Conservation (phyloP, 2,888 invertebrate species). For the Drosophila histrio region DNA sequence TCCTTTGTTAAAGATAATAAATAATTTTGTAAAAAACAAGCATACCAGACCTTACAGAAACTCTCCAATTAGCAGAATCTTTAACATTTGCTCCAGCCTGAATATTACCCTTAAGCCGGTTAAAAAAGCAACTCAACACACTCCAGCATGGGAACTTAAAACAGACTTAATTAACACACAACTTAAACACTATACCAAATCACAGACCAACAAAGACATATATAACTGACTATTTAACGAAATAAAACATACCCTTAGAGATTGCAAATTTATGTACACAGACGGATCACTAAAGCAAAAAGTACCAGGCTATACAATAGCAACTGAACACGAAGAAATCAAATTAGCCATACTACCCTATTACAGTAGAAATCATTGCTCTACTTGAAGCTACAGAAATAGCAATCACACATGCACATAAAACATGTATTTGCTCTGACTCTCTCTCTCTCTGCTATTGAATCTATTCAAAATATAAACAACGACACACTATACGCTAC, state of each 20-base stretch:
- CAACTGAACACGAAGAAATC: background rate
- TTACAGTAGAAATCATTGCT: too few relatives aligned
- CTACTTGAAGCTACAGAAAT: too few relatives aligned
- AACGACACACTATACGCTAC: too few relatives aligned
- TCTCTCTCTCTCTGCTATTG: too few relatives aligned
- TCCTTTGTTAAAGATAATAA: background rate
- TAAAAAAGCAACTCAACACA: background rate
- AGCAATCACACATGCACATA: too few relatives aligned
- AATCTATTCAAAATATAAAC: too few relatives aligned
- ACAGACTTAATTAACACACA: background rate
- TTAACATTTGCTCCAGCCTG: background rate
- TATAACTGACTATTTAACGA: background rate
- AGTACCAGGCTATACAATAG: background rate
- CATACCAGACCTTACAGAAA: background rate
- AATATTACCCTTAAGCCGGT: background rate
- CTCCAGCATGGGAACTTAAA: background rate
- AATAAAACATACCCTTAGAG: background rate
- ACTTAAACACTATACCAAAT: background rate
- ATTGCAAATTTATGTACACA: background rate
- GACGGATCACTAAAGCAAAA: background rate
- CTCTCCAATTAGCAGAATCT: background rate
- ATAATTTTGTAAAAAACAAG: background rate
- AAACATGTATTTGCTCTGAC: too few relatives aligned
- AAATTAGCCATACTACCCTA: too few relatives aligned
- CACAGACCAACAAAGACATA: background rate